phyloP scores from a whole-genome alignment of 1,140 invertebrate genomes.

The Melanaphis sacchari region DNA sequence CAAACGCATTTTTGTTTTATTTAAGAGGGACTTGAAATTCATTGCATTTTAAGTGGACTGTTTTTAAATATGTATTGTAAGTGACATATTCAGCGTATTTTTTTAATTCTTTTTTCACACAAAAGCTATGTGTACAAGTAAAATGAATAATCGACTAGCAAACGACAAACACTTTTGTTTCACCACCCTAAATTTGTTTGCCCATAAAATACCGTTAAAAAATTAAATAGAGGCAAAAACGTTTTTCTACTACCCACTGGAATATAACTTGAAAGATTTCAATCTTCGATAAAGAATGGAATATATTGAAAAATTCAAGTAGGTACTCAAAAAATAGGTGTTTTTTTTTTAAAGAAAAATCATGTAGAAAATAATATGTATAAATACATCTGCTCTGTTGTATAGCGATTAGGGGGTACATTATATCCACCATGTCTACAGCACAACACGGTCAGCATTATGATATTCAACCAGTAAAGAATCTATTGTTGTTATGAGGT shows the following conservation, averaged over 20 bases:
- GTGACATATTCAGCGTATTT: not conserved
- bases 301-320: slow-evolving; percentile 39
- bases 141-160: not conserved
- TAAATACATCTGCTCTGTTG: slow-evolving; percentile 40
- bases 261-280: not conserved
- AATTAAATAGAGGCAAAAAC: not conserved
- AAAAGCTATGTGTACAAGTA: not conserved
- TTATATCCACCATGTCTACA: not conserved
- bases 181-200: not conserved
- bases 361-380: slow-evolving; percentile 31
- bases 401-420: not conserved
- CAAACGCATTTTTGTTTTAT: not conserved
- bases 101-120: not conserved
- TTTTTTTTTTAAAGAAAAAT: slow-evolving; percentile 14
- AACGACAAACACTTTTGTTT: slow-evolving; percentile 47
- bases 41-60: not conserved
- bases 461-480: not conserved
- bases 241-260: not conserved
- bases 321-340: not conserved
- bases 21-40: not conserved
- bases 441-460: slow-evolving; percentile 37
- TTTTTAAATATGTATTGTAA: slow-evolving; percentile 22
- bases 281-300: slow-evolving; percentile 38
- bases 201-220: slow-evolving; percentile 10
- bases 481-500: slow-evolving; percentile 49